phyloP scores from a whole-genome alignment of 2,888 invertebrate genomes.

The Drosophila lutescens region DNA sequence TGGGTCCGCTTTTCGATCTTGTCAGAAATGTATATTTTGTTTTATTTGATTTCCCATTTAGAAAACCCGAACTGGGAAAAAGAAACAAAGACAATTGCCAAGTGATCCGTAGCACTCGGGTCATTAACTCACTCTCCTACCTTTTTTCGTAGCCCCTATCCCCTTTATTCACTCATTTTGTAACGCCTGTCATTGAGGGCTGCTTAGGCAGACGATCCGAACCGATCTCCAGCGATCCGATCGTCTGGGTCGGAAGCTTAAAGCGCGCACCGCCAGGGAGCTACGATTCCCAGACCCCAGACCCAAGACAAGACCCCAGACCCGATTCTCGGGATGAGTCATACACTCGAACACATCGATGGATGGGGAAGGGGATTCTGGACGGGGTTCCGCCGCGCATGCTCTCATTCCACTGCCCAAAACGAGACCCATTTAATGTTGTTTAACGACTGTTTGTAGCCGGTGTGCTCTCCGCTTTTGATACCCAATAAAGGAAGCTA shows the following conservation, averaged over 20 bases:
- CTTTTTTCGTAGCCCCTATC: slow-evolving; percentile 18
- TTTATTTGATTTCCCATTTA: slow-evolving; percentile 76
- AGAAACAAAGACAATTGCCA: slow-evolving; percentile 67
- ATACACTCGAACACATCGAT: slow-evolving; percentile 18
- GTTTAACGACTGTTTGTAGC: slow-evolving; percentile 72
- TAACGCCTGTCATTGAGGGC: slow-evolving; percentile 78
- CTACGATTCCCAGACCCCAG: slow-evolving; percentile 40
- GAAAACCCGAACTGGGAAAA: slow-evolving; percentile 54
- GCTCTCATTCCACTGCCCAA: slow-evolving; percentile 41
- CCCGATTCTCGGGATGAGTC: slow-evolving; percentile 44
- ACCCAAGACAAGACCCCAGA: slow-evolving; percentile 12
- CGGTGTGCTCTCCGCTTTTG: slow-evolving; percentile 23
- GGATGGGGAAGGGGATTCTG: slow-evolving; percentile 1
- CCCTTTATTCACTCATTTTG: slow-evolving; percentile 48
- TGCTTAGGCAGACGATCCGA: slow-evolving; percentile 69
- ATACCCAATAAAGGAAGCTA: not conserved
- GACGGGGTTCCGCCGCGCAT: slow-evolving; percentile 9
- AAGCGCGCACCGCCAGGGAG: slow-evolving; percentile 41
- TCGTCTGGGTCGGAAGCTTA: slow-evolving; percentile 65
- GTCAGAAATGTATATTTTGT: slow-evolving; percentile 41
- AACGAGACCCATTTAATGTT: slow-evolving; percentile 77
- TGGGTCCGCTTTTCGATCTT: slow-evolving; percentile 32
- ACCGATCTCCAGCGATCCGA: slow-evolving; percentile 15
- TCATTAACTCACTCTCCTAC: slow-evolving; percentile 61
- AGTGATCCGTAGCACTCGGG: slow-evolving; percentile 68